A percentile compares a stretch with the other conserved stretches of the same genome.
These are phyloP conservation scores for Riptortus pedestris DNA, from an alignment of 1,140 invertebrate species.

Conservation along the genomic window DNA sequence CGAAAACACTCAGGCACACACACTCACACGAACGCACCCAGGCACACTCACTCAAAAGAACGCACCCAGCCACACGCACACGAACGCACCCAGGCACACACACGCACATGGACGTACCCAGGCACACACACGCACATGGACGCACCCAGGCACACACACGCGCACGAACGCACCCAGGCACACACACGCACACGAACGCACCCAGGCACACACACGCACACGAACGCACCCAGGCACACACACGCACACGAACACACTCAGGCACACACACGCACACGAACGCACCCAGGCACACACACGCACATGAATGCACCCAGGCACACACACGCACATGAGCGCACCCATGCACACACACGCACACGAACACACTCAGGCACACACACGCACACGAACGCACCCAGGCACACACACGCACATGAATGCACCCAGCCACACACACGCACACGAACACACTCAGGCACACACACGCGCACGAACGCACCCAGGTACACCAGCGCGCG, in stretches of 20 bases:
- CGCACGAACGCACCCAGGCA: too few relatives aligned
- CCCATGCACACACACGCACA: not conserved
- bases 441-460: not conserved
- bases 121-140: not conserved
- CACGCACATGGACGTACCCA: not conserved
- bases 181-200: not conserved
- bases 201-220: too few relatives aligned
- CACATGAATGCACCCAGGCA: too few relatives aligned
- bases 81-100: not conserved
- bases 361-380: too few relatives aligned
- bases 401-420: not conserved
- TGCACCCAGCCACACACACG: not conserved
- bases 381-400: not conserved
- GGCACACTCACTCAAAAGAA: not conserved
- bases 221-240: not conserved
- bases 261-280: not conserved
- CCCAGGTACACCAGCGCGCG: not conserved
- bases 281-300: too few relatives aligned
- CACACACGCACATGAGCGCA: not conserved
- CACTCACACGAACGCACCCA: too few relatives aligned
- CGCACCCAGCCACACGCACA: not conserved
- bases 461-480: not conserved
- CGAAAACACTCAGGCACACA: too few relatives aligned
- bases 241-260: too few relatives aligned
- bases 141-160: not conserved